phyloP scores from a whole-genome alignment of 2,797 vertebrate genomes.

The Ara ararauna region DNA sequence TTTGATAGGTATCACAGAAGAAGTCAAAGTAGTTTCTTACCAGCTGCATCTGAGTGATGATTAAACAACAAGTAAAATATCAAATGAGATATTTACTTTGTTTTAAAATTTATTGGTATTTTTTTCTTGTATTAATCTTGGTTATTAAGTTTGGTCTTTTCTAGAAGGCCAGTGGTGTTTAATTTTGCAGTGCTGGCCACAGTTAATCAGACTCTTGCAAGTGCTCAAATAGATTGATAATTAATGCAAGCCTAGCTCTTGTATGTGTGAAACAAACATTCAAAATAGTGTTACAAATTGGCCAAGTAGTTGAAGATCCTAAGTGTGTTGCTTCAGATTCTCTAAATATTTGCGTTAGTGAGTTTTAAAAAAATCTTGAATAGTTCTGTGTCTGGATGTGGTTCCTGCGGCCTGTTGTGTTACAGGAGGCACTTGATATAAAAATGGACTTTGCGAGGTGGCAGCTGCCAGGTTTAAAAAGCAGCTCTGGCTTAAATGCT shows the following conservation, averaged over 20 bases:
- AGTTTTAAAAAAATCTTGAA: background rate
- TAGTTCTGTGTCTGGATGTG: background rate
- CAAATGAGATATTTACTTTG: accelerated
- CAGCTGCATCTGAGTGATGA: background rate
- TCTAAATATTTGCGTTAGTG: background rate
- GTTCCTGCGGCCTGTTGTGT: background rate
- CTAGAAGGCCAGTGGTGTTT: background rate
- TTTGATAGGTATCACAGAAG: background rate
- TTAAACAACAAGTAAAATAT: background rate
- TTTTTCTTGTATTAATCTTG: background rate
- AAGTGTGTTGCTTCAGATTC: background rate
- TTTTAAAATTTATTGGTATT: background rate
- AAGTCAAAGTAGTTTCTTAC: background rate
- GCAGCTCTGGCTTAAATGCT: background rate
- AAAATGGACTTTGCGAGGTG: background rate
- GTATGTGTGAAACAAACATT: background rate
- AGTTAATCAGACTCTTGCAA: background rate
- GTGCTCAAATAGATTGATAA: background rate
- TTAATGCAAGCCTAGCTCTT: background rate
- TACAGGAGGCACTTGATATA: background rate
- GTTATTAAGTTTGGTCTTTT: background rate
- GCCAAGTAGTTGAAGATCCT: background rate
- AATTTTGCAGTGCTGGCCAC: background rate
- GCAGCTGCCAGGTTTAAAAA: background rate
- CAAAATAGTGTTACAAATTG: background rate